phyloP scores from a whole-genome alignment of 2,888 invertebrate genomes.

The Tipula lateralis region DNA sequence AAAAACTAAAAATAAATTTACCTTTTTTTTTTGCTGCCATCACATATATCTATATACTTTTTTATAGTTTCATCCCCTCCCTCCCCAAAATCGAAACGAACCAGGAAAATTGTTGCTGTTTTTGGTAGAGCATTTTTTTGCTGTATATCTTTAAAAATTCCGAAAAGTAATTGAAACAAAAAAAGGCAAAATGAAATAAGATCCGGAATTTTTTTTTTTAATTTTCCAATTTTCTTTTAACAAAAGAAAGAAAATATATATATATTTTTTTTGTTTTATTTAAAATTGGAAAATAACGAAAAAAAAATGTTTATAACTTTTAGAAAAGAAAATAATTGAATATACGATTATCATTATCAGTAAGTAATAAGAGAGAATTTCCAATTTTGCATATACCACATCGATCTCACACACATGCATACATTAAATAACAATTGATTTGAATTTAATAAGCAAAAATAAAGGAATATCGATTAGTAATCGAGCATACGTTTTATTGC shows the following conservation, averaged over 20 bases:
- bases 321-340: not conserved
- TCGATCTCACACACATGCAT: too few relatives aligned
- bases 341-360: not conserved
- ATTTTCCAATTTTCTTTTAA: not conserved
- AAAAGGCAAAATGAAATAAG: not conserved
- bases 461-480: too few relatives aligned
- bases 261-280: not conserved
- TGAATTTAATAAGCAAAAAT: too few relatives aligned
- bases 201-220: not conserved
- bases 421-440: too few relatives aligned
- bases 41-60: not conserved
- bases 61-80: not conserved
- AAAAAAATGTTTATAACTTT: not conserved
- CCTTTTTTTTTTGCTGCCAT: not conserved
- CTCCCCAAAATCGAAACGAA: too few relatives aligned
- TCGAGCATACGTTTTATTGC: too few relatives aligned
- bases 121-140: not conserved
- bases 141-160: not conserved
- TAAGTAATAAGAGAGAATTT: not conserved
- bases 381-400: not conserved
- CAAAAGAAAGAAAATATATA: too few relatives aligned
- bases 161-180: not conserved
- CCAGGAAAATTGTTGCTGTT: not conserved
- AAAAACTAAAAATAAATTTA: not conserved
- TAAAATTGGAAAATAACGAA: not conserved